phyloP scores from a whole-genome alignment of 2,113 vertebrate genomes.

The Vidua macroura region DNA sequence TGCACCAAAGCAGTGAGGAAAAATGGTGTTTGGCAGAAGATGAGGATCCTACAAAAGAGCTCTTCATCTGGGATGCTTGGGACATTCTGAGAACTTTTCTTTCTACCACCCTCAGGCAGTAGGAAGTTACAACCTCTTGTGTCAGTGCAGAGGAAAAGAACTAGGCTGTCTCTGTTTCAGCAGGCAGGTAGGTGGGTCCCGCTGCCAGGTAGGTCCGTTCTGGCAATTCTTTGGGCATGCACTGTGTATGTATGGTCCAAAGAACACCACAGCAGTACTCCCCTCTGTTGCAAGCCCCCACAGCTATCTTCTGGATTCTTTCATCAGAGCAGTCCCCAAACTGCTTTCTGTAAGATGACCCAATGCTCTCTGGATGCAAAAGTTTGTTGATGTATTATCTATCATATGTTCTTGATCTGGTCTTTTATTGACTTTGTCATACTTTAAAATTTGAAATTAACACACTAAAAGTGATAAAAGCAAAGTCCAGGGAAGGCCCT shows the following conservation, averaged over 20 bases:
- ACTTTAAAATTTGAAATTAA: neutral
- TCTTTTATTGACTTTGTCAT: neutral
- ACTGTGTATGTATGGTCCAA: rapidly evolving
- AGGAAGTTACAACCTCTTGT: slow-evolving; percentile 30
- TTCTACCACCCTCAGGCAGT: neutral
- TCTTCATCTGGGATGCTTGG: neutral
- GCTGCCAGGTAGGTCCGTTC: neutral
- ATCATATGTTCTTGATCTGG: rapidly evolving
- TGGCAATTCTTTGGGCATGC: neutral
- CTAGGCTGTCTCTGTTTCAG: neutral
- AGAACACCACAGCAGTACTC: neutral
- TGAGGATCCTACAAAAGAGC: neutral
- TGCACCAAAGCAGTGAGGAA: neutral
- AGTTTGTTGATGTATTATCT: neutral
- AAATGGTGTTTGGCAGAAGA: neutral
- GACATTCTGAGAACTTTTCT: slow-evolving; percentile 35
- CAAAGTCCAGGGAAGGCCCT: neutral
- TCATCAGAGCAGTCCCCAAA: neutral
- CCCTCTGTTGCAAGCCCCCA: neutral
- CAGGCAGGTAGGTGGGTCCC: neutral
- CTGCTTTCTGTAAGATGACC: neutral
- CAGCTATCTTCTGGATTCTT: neutral
- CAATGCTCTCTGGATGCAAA: neutral
- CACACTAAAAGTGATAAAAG: neutral
- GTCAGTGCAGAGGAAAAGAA: neutral